These are phyloP conservation scores for Propsilocerus akamusi DNA, from an alignment of 1,140 invertebrate genomes.

Conservation along the genomic window DNA sequence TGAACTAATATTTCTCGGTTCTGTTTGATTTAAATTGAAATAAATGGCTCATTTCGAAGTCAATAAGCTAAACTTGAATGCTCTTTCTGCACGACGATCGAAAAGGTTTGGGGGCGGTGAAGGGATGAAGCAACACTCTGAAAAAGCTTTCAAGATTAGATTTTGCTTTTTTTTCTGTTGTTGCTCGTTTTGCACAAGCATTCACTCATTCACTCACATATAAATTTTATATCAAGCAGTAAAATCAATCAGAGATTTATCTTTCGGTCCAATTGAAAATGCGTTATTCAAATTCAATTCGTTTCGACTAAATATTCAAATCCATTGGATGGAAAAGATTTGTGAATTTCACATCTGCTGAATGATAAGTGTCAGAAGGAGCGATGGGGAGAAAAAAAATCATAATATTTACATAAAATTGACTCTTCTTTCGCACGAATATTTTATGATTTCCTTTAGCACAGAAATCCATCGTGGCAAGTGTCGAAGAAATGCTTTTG, in stretches of 20 bases:
- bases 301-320: no score
- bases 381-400: neutral
- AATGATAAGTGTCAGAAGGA: no score
- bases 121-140: neutral
- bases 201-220: neutral
- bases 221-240: neutral
- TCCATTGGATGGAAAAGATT: no score
- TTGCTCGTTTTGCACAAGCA: neutral
- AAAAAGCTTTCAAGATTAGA: neutral
- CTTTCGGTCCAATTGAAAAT: neutral
- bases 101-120: neutral
- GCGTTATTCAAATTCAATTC: neutral
- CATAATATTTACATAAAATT: constrained; percentile 2
- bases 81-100: neutral
- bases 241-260: neutral
- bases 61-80: no score
- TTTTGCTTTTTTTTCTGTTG: neutral
- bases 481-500: no score
- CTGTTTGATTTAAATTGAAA: no score
- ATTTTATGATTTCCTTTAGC: neutral
- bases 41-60: no score
- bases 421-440: neutral
- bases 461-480: no score
- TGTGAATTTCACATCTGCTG: no score
- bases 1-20: no score